phyloP scores from a whole-genome alignment of 2,113 vertebrate species.

The Spizaetus ornatus region DNA sequence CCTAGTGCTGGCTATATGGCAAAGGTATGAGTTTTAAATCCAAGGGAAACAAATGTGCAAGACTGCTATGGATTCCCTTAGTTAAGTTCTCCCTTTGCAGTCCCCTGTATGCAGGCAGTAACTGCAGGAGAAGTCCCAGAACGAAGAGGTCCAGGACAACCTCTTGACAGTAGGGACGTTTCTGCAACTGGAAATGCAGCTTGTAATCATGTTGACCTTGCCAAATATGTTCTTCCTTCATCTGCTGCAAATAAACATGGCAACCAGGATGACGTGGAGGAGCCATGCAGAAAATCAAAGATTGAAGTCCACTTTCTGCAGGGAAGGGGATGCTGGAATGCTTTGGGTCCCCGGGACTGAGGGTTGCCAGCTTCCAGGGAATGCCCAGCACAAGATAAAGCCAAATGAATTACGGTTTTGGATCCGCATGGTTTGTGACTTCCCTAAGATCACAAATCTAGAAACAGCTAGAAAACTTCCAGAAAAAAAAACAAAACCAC shows the following conservation, averaged over 20 bases:
- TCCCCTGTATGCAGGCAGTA: background rate
- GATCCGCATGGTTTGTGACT: background rate
- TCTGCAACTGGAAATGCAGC: background rate
- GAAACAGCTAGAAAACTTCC: background rate
- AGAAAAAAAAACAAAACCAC: background rate
- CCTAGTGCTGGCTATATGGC: background rate
- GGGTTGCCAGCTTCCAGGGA: background rate
- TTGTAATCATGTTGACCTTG: fast-evolving
- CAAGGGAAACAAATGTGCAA: background rate
- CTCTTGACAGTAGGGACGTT: background rate
- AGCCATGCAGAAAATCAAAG: fast-evolving
- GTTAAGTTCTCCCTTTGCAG: background rate
- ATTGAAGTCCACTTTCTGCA: fast-evolving
- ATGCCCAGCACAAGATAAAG: fast-evolving
- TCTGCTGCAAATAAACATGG: background rate
- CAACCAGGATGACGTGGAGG: background rate
- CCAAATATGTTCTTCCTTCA: background rate
- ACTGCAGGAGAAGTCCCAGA: background rate
- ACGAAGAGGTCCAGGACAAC: background rate
- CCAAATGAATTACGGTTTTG: background rate
- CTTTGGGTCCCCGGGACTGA: fast-evolving
- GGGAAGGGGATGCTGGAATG: background rate
- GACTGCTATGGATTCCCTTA: fast-evolving
- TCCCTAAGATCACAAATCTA: background rate
- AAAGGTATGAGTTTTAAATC: background rate